These are phyloP conservation scores for Cylindroiulus punctatus DNA, from an alignment of 2,888 invertebrate genomes.

Conservation along the genomic window DNA sequence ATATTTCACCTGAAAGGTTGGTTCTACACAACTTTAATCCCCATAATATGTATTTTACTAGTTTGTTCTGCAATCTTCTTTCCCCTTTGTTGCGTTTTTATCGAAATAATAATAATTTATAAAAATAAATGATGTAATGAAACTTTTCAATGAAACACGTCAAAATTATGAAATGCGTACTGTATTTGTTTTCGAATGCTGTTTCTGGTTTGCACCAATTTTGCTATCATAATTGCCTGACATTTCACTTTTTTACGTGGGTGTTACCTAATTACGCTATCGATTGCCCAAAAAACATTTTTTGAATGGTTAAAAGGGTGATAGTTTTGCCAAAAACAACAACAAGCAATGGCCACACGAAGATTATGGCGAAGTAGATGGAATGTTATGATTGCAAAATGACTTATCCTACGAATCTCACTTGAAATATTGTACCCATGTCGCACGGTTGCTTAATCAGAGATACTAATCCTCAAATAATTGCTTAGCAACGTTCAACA, in stretches of 20 bases:
- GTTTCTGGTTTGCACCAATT: too few relatives aligned
- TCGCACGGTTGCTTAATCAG: constrained; percentile 13
- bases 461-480: constrained; percentile 30
- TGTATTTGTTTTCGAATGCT: too few relatives aligned
- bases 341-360: not conserved
- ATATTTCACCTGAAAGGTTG: too few relatives aligned
- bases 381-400: constrained; percentile 2
- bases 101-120: too few relatives aligned
- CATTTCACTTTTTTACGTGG: too few relatives aligned
- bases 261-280: too few relatives aligned
- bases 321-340: not conserved
- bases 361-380: not conserved
- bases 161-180: too few relatives aligned
- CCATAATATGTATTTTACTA: not conserved
- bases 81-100: too few relatives aligned
- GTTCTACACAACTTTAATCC: not conserved
- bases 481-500: constrained; percentile 40
- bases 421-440: not conserved
- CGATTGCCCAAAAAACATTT: not conserved
- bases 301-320: not conserved
- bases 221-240: too few relatives aligned
- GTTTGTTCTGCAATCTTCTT: not conserved
- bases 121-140: too few relatives aligned
- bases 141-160: too few relatives aligned
- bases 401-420: not conserved